Base-by-base conservation (phyloP, 1,140 invertebrate genomes). In the Saccostrea echinata region DNA sequence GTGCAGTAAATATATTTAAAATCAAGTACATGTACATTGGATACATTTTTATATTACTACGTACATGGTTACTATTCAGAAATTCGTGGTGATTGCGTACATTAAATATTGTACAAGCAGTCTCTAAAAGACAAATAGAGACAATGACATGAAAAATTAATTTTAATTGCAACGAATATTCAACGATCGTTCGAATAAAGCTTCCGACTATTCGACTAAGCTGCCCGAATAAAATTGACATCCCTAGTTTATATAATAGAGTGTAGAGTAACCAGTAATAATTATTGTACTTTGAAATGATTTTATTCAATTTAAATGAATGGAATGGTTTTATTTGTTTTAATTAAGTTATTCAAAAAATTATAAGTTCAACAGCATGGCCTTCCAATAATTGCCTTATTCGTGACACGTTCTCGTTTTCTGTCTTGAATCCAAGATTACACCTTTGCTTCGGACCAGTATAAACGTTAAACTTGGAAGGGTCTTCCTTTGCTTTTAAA, bases 381-480 rank as follows among this genome's bases (percentile, higher is more conserved):
- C 64, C 64, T 24, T 68, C 24, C 64, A 68, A 68, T 30, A 68
- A 68, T 68, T 68, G n/a, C n/a, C 27, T 68, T 68, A 68, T 68
- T 27, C 27, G 21, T 68, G 64, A 24, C 21, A 27, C 24, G 51
- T 84, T 3, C 18, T 51, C 35, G 18, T 84, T 53, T 21, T 51
- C 82, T 84, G 82, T 53, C n/a, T 84, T 84, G n/a, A 82, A 82
- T 30, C 80, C 80, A 35, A 82, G 18, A 24, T 82, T 43, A 16
- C 80, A 82, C 35, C 80, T 33, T 24, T 82, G 80, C 35, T 51
- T 82, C 9, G 33, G 80, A 21, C 80, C 80, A 43, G 35, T 21
- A 30, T 82, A 16, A 1, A n/a, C n/a, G 21, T 43, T 82, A 53
- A 82, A 82, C 51, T 82, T 82, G 35, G 80, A 35, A n/a, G 80